phyloP scores from a whole-genome alignment of 2,888 invertebrate genomes.

The Pecten maximus region DNA sequence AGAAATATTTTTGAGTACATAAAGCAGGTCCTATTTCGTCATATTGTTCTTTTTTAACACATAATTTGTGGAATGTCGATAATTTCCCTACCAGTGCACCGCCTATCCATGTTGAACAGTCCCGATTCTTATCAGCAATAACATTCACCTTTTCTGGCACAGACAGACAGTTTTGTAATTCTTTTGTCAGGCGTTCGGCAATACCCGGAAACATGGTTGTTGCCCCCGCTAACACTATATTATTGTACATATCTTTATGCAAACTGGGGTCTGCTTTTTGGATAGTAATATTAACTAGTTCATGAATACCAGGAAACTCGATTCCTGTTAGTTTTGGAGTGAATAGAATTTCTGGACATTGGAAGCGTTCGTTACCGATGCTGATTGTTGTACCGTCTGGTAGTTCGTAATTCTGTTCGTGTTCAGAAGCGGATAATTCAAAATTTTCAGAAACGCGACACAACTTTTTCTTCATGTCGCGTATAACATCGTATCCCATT shows the following conservation, averaged over 20 bases:
- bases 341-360: background rate
- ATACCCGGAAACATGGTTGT: background rate
- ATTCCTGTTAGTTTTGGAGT: background rate
- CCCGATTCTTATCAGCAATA: background rate
- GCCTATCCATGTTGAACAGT: background rate
- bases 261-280: background rate
- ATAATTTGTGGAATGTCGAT: background rate
- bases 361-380: background rate
- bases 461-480: background rate
- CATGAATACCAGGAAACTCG: background rate
- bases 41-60: slow-evolving; percentile 2
- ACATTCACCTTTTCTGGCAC: background rate
- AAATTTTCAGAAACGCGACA: background rate
- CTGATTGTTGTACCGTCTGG: background rate
- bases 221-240: background rate
- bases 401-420: background rate
- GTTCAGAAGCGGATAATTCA: background rate
- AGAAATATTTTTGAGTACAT: slow-evolving; percentile 24
- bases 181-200: background rate
- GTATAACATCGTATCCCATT: background rate
- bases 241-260: background rate
- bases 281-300: background rate
- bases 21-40: background rate
- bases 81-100: background rate
- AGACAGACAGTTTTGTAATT: background rate